Conservation (phyloP, 2,113 vertebrate species). For the Toxostoma redivivum region DNA sequence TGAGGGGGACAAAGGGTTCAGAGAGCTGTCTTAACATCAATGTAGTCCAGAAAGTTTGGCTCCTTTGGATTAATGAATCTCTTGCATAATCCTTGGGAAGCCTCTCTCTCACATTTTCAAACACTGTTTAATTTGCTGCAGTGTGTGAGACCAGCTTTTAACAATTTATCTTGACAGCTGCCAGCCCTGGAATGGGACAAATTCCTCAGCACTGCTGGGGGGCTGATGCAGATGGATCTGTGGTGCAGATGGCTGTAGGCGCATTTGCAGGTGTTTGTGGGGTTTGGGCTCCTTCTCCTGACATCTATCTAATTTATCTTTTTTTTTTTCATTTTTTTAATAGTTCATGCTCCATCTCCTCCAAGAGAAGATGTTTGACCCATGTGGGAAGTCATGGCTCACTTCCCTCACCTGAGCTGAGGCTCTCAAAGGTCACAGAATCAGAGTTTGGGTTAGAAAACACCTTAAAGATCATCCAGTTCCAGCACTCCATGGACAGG, state of each 20-base stretch:
- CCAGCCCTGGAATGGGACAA: not conserved
- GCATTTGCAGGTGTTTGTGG: not conserved
- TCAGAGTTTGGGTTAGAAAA: not conserved
- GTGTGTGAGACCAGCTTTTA: not conserved
- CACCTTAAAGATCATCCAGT: not conserved
- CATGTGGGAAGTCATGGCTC: not conserved
- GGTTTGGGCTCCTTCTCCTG: not conserved
- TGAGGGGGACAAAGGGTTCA: not conserved
- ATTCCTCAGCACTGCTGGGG: not conserved
- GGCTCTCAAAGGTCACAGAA: not conserved
- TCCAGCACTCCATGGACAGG: too few relatives aligned
- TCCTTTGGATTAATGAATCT: not conserved
- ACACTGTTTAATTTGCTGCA: not conserved
- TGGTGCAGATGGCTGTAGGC: not conserved
- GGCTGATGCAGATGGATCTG: not conserved
- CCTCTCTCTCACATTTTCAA: not conserved
- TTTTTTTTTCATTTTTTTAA: not conserved
- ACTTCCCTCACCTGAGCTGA: not conserved
- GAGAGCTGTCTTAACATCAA: accelerated
- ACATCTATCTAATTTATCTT: not conserved
- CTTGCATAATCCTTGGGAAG: not conserved
- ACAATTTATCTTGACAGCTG: not conserved
- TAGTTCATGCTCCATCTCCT: not conserved
- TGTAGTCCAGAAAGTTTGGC: not conserved
- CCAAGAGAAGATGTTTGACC: not conserved